Evolutionary conservation across 2,113 vertebrate species (phyloP), one percentile per base, ranked within the genome.

Genomic region (Pelobates fuscus): DNA sequence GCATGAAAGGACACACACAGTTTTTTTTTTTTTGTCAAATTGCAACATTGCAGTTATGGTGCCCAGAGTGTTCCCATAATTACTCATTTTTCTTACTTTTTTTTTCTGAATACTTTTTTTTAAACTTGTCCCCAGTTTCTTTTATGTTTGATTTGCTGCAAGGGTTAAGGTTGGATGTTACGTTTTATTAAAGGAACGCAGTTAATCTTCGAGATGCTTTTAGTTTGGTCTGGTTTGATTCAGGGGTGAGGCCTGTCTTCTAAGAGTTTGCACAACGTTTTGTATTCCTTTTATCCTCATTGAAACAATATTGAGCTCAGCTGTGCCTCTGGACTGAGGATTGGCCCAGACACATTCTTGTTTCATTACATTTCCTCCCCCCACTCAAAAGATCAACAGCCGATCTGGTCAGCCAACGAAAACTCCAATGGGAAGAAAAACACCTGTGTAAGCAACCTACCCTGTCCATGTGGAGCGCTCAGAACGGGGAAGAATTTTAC

Each of bases 141-240:
- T n/a, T n/a, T n/a, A 17, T 3, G 44, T 12, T 46, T 12, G 44
- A 6, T 18, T 18, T 46, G 11, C 81, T 84, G 80, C 68, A 76
- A 78, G 81, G 71, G 54, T 77, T 81, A 81, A 59, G 82, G 82
- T 29, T 57, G 62, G 77, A 14, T 66, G 44, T 63, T 52, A 27
- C 15, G 2, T 54, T 24, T 32, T 37, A 17, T 44, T 43, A 10
- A 41, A 32, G 37, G 21, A 26, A 46, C 41, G 8, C 70, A 10
- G 26, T 72, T 52, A 72, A 32, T 72, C 59, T 44, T 63, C 44
- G 27, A 46, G 59, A 72, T 52, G 59, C 44, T 52, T 63, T 32
- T 63, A 32, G 41, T 23, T 62, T 30, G 59, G 8, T 71, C 70
- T 71, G 69, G 70, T 46, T 71, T 62, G 70, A 62, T 71, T 72